These are phyloP conservation scores for Nephrotoma flavescens DNA, from an alignment of 2,888 invertebrate species.

Conservation along the genomic window DNA sequence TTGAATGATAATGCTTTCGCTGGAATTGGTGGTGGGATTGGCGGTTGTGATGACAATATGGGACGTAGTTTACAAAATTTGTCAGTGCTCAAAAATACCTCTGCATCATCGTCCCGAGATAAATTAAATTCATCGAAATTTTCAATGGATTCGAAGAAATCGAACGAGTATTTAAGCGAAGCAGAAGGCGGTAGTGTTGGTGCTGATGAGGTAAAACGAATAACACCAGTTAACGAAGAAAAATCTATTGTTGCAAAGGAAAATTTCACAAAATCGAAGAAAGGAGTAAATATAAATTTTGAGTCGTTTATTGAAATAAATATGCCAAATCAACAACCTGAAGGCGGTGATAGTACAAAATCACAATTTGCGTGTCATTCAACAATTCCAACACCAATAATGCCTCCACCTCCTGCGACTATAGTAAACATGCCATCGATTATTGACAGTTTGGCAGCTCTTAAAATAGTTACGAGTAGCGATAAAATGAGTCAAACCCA, in stretches of 20 bases:
- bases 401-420: neutral
- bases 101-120: neutral
- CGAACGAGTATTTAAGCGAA: neutral
- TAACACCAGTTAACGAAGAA: neutral
- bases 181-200: neutral
- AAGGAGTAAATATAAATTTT: conserved; percentile 8
- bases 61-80: neutral
- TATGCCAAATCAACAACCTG: neutral
- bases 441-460: neutral
- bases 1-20: neutral
- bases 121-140: neutral
- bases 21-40: neutral
- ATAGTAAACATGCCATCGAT: neutral
- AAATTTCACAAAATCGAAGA: neutral
- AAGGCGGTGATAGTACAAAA: neutral
- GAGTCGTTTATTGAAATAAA: conserved; percentile 9
- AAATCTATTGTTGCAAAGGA: neutral
- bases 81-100: neutral
- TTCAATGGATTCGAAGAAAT: neutral
- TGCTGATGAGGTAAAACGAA: neutral
- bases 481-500: neutral
- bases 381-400: neutral
- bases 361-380: neutral
- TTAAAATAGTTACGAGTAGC: neutral
- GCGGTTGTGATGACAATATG: neutral